Evolutionary conservation across 2,113 vertebrate genomes (phyloP).

Genomic region (Bungarus multicinctus): DNA sequence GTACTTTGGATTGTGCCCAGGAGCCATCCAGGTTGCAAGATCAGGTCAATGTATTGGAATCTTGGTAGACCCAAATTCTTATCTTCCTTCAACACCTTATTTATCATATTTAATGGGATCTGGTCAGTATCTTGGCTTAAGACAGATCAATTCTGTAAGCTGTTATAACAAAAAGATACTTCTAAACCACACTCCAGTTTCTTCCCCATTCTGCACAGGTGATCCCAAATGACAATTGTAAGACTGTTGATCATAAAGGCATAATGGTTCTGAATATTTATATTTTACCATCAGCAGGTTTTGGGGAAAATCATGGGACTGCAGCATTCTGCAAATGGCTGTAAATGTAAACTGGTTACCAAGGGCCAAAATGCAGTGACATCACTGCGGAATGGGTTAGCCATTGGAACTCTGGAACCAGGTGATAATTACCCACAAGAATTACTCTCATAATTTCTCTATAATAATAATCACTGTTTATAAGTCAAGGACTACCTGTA

Average conservation of each 20-base stretch:
- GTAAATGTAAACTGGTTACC: background rate
- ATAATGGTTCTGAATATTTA: background rate
- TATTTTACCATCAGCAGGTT: background rate
- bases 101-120: background rate
- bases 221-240: background rate
- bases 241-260: background rate
- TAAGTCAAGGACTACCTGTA: background rate
- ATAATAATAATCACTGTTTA: background rate
- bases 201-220: background rate
- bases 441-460: background rate
- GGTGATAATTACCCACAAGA: background rate
- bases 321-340: background rate
- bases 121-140: background rate
- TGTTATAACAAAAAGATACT: background rate
- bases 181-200: background rate
- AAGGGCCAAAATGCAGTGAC: background rate
- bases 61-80: background rate
- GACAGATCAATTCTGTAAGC: background rate
- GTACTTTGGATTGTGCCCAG: background rate
- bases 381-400: background rate
- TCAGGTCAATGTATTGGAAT: background rate
- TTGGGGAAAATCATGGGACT: background rate
- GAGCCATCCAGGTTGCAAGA: background rate
- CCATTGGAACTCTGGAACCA: background rate
- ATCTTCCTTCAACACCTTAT: background rate